A percentile compares a stretch with the other conserved stretches of the same genome.
Evolutionary conservation across 2,113 vertebrate species (phyloP).

Genomic region (Cisticola juncidis): DNA sequence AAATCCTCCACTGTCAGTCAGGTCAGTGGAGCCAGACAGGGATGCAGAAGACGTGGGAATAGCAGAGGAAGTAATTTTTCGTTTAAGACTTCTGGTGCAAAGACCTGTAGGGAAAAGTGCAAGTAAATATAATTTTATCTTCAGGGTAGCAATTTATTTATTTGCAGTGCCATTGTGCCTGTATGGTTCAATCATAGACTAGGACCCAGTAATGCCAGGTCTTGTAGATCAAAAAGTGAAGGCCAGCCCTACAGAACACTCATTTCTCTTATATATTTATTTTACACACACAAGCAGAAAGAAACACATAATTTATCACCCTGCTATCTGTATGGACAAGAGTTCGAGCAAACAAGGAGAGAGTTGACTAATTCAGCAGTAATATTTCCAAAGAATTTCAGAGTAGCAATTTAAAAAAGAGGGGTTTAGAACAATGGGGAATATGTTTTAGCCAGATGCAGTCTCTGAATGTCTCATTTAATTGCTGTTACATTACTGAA

Average conservation of each 20-base stretch:
- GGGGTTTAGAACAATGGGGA: neutral
- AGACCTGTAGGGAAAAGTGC: neutral
- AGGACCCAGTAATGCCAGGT: neutral
- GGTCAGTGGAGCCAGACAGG: neutral
- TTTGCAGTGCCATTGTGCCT: neutral
- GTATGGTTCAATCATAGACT: neutral
- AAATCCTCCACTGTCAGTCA: neutral
- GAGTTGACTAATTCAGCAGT: neutral
- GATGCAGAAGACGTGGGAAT: neutral
- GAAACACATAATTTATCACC: neutral
- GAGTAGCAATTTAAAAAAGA: neutral
- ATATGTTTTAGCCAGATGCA: neutral
- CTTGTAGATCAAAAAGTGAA: neutral
- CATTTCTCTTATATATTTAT: neutral
- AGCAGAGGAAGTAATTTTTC: neutral
- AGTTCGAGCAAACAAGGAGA: neutral
- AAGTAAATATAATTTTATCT: neutral
- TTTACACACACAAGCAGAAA: neutral
- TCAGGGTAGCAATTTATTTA: neutral
- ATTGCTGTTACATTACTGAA: neutral
- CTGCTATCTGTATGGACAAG: neutral
- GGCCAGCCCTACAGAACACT: neutral
- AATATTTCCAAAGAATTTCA: slow-evolving; percentile 15
- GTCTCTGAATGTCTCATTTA: neutral
- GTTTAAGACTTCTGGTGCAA: neutral